A percentile compares a stretch with the other conserved stretches of the same genome.
Conservation (phyloP, 1,140 invertebrate species). For the Cepaea nemoralis region DNA sequence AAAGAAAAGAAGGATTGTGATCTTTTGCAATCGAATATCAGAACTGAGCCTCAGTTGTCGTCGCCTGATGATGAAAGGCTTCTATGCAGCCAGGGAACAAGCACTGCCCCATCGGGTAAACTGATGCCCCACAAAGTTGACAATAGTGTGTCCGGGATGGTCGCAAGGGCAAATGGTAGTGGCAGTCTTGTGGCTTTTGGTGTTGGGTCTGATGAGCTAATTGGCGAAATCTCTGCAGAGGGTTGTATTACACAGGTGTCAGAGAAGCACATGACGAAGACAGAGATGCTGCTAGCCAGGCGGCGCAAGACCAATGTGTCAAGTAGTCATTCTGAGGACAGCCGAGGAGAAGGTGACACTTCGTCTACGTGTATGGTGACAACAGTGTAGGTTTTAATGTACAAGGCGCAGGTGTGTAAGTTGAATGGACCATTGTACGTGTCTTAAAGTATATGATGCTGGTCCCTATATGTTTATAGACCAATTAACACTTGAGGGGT, state of each 20-base stretch:
- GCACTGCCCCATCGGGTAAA: background rate
- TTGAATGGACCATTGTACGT: too few species aligned
- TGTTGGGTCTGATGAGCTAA: background rate
- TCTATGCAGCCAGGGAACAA: background rate
- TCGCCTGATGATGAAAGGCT: background rate
- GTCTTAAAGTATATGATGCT: too few species aligned
- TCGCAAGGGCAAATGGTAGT: background rate
- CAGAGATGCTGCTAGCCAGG: slow-evolving; percentile 71
- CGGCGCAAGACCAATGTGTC: slow-evolving; percentile 56
- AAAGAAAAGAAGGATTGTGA: slow-evolving; percentile 41
- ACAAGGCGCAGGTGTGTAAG: too few species aligned
- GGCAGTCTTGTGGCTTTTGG: background rate
- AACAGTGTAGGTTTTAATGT: slow-evolving; percentile 35
- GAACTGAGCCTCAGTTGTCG: background rate
- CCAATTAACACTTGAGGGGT: too few species aligned
- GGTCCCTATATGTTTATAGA: too few species aligned
- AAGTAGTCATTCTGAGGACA: slow-evolving; percentile 50
- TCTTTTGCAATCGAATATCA: slow-evolving; percentile 2
- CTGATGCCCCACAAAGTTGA: background rate
- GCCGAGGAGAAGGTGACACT: background rate
- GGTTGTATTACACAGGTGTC: background rate
- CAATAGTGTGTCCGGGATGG: background rate
- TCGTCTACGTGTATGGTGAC: slow-evolving; percentile 41
- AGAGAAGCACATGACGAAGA: slow-evolving; percentile 64
- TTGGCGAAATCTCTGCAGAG: background rate